Evolutionary conservation across 37 sponge, comb jelly and placozoan genomes (phyloP), one percentile per base, ranked within the genome.

Genomic region (Halisarca cf. caerulea): DNA sequence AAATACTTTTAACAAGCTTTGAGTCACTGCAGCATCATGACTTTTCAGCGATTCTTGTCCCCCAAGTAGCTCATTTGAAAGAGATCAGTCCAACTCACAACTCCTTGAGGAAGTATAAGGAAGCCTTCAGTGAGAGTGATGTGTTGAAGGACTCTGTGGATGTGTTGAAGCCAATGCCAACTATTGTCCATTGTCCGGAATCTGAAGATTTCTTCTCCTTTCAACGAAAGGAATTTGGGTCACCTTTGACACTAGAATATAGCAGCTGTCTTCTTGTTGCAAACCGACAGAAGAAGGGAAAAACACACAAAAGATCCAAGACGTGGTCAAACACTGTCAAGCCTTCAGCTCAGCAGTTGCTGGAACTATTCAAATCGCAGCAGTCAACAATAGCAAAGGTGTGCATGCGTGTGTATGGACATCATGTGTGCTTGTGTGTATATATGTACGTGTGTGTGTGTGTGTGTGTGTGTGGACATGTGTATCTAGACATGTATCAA

Each of bases 1-100:
- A 85, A 44, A 11, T 87, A 3, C 82, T 93, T n/a, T 70, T 88
- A 0, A 93, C 94, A 0, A 80, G 85, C 66, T 58, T 93, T 51
- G 94, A 93, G 82, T 90, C 94, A 9, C 57, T 88, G 2, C 86
- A 90, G 0, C 94, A 93, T 79, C 69, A 86, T 17, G 94, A 93
- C 74, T 93, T 93, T 66, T 82, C 94, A 74, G 88, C 66, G 36
- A 71, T 82, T 28, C 73, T 90, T 14, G 43, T 62, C n/a, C 83
- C 88, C 7, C 82, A 51, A 21, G 59, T 77, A 9, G 90, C 85
- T 17, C 36, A 82, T 38, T 85, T 88, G 0, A 85, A 93, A 64
- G 45, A 87, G 54, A 77, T 77, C 23, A 83, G 91, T 17, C 79
- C 85, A 2, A 40, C 42, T 2, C 77, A 74, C 42, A 37, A 40